Percentiles rank a stretch among this genome's conserved stretches.
Evolutionary conservation across 2,797 vertebrate species (phyloP).

Genomic region (Hippoglossus hippoglossus): DNA sequence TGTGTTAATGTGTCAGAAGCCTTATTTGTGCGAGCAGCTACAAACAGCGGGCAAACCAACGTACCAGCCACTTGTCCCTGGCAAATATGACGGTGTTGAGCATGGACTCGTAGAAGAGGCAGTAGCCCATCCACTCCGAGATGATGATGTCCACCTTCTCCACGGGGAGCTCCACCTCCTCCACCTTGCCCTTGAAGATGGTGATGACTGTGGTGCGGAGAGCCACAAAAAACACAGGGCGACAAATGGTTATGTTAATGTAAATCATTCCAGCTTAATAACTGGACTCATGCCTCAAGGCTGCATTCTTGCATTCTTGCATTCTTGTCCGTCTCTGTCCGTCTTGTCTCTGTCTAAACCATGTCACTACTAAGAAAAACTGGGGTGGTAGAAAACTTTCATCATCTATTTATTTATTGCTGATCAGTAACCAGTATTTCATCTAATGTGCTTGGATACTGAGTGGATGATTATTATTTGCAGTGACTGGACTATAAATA

Average conservation of each 20-base stretch:
- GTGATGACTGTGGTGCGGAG: conserved; percentile 90
- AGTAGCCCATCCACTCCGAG: conserved; percentile 99
- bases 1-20: conserved; percentile 38
- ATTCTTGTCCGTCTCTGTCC: neutral
- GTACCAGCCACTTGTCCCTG: conserved; percentile 98
- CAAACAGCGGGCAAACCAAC: conserved; percentile 6
- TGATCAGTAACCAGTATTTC: neutral
- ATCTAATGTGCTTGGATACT: neutral
- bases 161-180: conserved; percentile 96
- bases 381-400: no score
- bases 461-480: neutral
- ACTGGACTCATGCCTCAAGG: neutral
- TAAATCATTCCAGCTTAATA: conserved; percentile 21
- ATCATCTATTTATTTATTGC: neutral
- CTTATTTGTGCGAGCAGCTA: neutral
- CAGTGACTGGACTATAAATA: neutral
- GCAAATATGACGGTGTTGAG: conserved; percentile 98
- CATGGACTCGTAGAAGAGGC: conserved; percentile 98
- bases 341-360: no score
- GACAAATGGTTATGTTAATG: conserved; percentile 16
- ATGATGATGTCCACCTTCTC: conserved; percentile 98
- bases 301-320: neutral
- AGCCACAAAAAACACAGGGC: conserved; percentile 49
- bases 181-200: conserved; percentile 98
- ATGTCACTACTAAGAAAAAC: no score